Evolutionary conservation across 2,797 vertebrate genomes (phyloP), one percentile per base, ranked within the genome.

Genomic region (Alosa sapidissima): DNA sequence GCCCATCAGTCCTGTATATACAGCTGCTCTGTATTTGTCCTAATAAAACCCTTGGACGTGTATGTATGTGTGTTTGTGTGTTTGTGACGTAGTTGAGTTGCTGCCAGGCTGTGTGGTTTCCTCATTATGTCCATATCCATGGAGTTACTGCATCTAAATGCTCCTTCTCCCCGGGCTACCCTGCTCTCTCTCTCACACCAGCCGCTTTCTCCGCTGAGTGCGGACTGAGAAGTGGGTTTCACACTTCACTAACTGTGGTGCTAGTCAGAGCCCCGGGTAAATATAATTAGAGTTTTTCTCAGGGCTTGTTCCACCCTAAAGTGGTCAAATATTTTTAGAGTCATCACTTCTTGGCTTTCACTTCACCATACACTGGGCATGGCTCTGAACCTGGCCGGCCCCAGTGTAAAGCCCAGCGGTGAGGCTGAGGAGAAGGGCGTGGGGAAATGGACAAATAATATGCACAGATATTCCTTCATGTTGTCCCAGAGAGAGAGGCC

Each of bases 311-410:
- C 72, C 72, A 47, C 72, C 65, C 68, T 78, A 7, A 78, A 78
- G 72, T 78, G 41, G 36, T 78, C 72, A 78, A 78, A 78, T 78
- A 47, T 78, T 78, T 72, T 72, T 72, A 72, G 33, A 14, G 68
- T 72, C 45, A 72, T 72, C 36, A 78, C 41, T 47, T 47, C 16
- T 41, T 47, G 41, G 72, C 72, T 47, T 47, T 78, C 8, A 78
- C 19, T 7, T 47, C 13, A 2, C 21, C 45, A 1, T 62, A 24
- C 58, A 62, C 21, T 62, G n/a, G n/a, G n/a, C 58, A 62, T n/a
- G 19, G 55, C 24, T 36, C 33, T 14, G 4, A 21, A 47, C 28
- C 72, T 78, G 33, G 0, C 0, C 68, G 5, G 19, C 72, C 72
- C 21, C 72, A 47, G 72, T 47, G 41, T 2, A 36, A 36, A 19